phyloP scores from a whole-genome alignment of 2,888 invertebrate genomes.

The Chymomyza amoena region DNA sequence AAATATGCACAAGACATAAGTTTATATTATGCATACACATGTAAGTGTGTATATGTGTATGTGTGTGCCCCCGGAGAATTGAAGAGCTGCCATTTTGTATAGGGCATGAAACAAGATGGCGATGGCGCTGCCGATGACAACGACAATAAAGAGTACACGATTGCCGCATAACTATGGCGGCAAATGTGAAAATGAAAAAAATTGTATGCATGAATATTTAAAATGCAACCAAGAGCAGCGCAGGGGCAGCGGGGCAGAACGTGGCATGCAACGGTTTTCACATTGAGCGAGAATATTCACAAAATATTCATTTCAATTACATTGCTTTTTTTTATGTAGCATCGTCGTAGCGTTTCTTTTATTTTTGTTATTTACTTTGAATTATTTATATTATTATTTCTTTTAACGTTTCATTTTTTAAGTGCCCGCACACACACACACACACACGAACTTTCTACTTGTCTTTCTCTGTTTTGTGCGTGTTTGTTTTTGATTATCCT shows the following conservation, averaged over 20 bases:
- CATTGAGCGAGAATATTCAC: conserved; percentile 13
- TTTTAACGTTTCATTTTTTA: conserved; percentile 11
- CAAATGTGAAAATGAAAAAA: conserved; percentile 19
- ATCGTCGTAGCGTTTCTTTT: not conserved
- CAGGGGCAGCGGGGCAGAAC: not conserved
- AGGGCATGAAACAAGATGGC: not conserved
- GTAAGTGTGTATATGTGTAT: conserved; percentile 10
- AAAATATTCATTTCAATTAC: conserved; percentile 66
- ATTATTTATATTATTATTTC: conserved; percentile 17
- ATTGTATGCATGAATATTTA: conserved; percentile 60
- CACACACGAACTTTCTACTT: not conserved
- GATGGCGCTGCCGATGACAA: not conserved
- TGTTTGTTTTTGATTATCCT: conserved; percentile 17
- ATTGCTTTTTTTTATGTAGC: conserved; percentile 28
- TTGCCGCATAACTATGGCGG: not conserved
- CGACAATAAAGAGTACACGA: conserved; percentile 1
- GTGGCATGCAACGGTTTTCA: conserved; percentile 1
- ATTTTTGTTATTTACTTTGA: conserved; percentile 7
- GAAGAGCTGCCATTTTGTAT: not conserved
- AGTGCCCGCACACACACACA: conserved; percentile 4
- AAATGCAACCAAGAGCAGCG: conserved; percentile 41
- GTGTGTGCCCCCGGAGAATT: conserved; percentile 9
- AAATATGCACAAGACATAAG: conserved; percentile 51
- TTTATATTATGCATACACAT: conserved; percentile 25
- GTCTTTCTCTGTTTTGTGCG: conserved; percentile 9